phyloP scores from a whole-genome alignment of 2,797 vertebrate genomes.

The Paedocypris micromegethes region DNA sequence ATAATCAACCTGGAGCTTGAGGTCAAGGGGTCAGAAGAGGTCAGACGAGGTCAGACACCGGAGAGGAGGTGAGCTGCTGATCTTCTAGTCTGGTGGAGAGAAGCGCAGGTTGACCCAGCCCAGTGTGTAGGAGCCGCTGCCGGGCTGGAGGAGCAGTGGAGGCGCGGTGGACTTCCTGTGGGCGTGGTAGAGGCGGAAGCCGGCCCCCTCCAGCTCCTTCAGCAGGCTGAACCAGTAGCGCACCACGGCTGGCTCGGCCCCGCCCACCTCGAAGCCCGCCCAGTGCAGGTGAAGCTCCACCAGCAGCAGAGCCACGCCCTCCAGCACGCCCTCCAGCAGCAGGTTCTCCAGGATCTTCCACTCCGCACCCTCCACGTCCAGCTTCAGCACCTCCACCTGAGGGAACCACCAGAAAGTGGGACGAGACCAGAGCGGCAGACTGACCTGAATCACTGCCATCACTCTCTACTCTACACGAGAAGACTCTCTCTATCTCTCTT shows the following conservation, averaged over 20 bases:
- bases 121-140: conserved; percentile 84
- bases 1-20: too few species aligned
- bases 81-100: conserved; percentile 54
- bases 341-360: conserved; percentile 97
- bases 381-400: conserved; percentile 91
- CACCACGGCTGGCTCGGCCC: conserved; percentile 82
- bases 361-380: conserved; percentile 90
- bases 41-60: too few species aligned
- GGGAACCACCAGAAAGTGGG: conserved; percentile 4
- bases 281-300: conserved; percentile 91
- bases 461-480: neutral
- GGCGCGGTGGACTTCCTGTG: conserved; percentile 78
- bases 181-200: conserved; percentile 84
- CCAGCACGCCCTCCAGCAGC: conserved; percentile 82
- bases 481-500: too few species aligned
- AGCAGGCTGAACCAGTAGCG: conserved; percentile 95
- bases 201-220: conserved; percentile 79
- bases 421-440: conserved; percentile 10
- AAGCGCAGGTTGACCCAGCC: conserved; percentile 90
- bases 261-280: conserved; percentile 91
- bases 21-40: too few species aligned
- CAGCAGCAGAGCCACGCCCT: conserved; percentile 85
- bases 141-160: conserved; percentile 81
- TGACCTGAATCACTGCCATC: conserved; percentile 31
- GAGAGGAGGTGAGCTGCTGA: too few species aligned